Evolutionary conservation across 1,140 invertebrate species (phyloP).

Genomic region (Aphelenchoides fujianensis): DNA sequence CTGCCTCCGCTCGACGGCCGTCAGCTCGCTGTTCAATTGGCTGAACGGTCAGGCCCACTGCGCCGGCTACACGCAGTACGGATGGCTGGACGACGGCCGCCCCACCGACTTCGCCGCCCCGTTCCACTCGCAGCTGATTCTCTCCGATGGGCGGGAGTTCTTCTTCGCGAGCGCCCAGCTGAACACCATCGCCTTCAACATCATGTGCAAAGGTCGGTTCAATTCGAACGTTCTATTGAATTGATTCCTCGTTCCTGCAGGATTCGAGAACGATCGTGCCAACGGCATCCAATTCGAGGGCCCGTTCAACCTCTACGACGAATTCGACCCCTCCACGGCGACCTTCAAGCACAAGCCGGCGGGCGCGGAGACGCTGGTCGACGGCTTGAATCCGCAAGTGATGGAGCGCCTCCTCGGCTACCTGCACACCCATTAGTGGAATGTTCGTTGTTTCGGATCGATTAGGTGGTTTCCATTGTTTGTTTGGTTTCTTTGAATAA

Average conservation of each 20-base stretch:
- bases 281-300: background rate
- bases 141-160: conserved; percentile 51
- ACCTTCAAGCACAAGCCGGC: background rate
- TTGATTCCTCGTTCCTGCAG: background rate
- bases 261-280: background rate
- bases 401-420: background rate
- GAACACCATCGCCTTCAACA: conserved; percentile 61
- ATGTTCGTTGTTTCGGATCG: too few relatives aligned
- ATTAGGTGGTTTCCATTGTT: too few relatives aligned
- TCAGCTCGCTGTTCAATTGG: conserved; percentile 55
- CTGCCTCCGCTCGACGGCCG: conserved; percentile 37
- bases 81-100: background rate
- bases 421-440: too few relatives aligned
- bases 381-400: conserved; percentile 1
- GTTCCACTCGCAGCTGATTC: conserved; percentile 52
- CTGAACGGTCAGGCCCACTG: conserved; percentile 60
- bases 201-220: conserved; percentile 25
- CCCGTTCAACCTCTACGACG: background rate
- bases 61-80: conserved; percentile 58
- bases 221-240: background rate
- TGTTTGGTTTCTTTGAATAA: too few relatives aligned
- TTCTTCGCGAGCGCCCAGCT: conserved; percentile 58
- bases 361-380: background rate
- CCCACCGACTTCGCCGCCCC: conserved; percentile 46
- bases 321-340: background rate